A percentile compares a stretch with the other conserved stretches of the same genome.
These are phyloP conservation scores for Mesoligia furuncula DNA, from an alignment of 2,888 invertebrate species.

Conservation along the genomic window DNA sequence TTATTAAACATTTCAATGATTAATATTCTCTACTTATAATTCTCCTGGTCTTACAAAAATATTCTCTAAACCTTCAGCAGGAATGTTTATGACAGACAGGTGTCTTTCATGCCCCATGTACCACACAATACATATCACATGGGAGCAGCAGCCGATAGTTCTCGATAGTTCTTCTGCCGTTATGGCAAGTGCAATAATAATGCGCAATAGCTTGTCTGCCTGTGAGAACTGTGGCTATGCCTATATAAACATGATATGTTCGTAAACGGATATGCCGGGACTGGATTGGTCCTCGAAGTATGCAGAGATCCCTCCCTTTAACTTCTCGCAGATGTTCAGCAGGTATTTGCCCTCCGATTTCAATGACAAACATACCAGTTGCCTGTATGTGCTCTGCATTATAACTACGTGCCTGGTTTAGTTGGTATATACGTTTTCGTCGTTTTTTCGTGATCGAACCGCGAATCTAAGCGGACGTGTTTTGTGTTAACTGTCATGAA, in stretches of 20 bases:
- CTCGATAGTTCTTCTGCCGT: neutral
- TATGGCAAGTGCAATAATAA: neutral
- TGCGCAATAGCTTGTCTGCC: neutral
- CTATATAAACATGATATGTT: neutral
- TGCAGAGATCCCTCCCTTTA: neutral
- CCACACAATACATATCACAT: neutral
- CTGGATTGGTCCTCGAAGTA: neutral
- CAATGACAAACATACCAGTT: neutral
- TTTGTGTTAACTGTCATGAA: too few species aligned
- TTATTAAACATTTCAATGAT: too few species aligned
- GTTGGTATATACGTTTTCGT: neutral
- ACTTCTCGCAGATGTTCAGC: neutral
- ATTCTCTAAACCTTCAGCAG: neutral
- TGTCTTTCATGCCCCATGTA: neutral
- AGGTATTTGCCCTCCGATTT: neutral
- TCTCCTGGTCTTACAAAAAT: neutral
- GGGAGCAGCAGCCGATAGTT: neutral
- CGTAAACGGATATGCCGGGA: neutral
- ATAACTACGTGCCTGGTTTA: neutral
- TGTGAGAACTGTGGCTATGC: neutral
- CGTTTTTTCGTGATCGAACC: too few species aligned
- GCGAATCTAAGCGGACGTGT: too few species aligned
- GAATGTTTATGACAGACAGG: neutral
- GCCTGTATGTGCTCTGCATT: neutral
- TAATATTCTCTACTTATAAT: neutral